Percentiles rank a stretch among this genome's conserved stretches.
phyloP scores from a whole-genome alignment of 2,113 vertebrate species.

The Etheostoma cragini region DNA sequence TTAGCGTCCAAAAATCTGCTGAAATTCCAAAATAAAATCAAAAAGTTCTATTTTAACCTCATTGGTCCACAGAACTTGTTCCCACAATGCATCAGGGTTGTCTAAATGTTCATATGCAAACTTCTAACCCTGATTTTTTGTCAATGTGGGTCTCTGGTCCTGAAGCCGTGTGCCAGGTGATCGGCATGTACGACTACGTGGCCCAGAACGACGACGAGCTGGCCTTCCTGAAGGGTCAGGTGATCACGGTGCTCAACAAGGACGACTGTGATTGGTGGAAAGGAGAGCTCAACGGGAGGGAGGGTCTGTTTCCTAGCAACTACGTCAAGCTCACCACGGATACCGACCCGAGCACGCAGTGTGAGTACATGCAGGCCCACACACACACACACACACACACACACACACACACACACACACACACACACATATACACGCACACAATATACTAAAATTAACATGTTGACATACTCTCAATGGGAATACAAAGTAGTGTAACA shows the following conservation, averaged over 20 bases:
- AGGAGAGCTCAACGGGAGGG: conserved; percentile 93
- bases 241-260: conserved; percentile 96
- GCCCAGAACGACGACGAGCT: conserved; percentile 99
- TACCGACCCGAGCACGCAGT: conserved; percentile 98
- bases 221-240: conserved; percentile 97
- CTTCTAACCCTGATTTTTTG: no score
- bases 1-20: no score
- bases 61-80: no score
- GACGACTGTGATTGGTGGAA: conserved; percentile 99
- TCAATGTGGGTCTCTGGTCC: not conserved
- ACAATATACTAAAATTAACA: conserved; percentile 13
- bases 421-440: not conserved
- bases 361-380: conserved; percentile 87
- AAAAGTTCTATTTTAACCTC: no score
- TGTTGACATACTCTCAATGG: conserved; percentile 83
- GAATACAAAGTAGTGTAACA: conserved; percentile 75
- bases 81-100: no score
- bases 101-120: no score
- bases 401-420: not conserved
- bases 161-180: conserved; percentile 93
- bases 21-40: no score
- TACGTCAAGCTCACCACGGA: conserved; percentile 99
- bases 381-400: conserved; percentile 6
- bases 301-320: conserved; percentile 98
- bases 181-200: conserved; percentile 98